These are phyloP conservation scores for Vulpes ferrilata DNA, from an alignment of 2,113 vertebrate species.

Conservation along the genomic window DNA sequence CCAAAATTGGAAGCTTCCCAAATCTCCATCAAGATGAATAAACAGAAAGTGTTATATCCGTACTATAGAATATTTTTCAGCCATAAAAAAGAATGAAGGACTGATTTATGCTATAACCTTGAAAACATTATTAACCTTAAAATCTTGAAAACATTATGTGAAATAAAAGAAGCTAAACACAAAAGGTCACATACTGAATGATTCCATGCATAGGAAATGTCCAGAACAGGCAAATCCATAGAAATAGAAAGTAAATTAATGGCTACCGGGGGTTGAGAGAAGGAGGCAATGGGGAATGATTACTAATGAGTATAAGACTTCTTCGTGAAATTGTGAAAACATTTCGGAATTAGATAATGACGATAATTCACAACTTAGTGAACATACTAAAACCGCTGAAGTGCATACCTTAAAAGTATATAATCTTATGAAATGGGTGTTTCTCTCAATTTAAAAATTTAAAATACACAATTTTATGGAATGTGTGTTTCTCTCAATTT, in stretches of 20 bases:
- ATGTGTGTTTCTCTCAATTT: no score
- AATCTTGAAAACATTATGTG: not conserved
- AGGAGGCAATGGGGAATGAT: not conserved
- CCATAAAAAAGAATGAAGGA: not conserved
- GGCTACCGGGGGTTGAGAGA: not conserved
- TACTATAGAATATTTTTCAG: not conserved
- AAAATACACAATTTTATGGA: not conserved
- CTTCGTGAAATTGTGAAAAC: not conserved
- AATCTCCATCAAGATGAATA: not conserved
- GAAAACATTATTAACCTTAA: not conserved
- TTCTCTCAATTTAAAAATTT: not conserved
- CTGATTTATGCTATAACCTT: not conserved
- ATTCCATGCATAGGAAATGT: not conserved
- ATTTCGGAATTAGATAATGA: not conserved
- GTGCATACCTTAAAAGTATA: not conserved
- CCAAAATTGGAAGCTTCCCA: not conserved
- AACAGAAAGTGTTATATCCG: not conserved
- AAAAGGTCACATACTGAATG: not conserved
- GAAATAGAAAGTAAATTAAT: not conserved
- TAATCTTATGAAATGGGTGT: not conserved
- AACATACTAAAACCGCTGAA: not conserved
- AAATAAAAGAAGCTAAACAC: slow-evolving; percentile 18
- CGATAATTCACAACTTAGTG: not conserved
- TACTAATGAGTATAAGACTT: not conserved
- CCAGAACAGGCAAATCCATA: not conserved